Base-by-base conservation (phyloP, 2,797 vertebrate species). In the Acridotheres tristis region DNA sequence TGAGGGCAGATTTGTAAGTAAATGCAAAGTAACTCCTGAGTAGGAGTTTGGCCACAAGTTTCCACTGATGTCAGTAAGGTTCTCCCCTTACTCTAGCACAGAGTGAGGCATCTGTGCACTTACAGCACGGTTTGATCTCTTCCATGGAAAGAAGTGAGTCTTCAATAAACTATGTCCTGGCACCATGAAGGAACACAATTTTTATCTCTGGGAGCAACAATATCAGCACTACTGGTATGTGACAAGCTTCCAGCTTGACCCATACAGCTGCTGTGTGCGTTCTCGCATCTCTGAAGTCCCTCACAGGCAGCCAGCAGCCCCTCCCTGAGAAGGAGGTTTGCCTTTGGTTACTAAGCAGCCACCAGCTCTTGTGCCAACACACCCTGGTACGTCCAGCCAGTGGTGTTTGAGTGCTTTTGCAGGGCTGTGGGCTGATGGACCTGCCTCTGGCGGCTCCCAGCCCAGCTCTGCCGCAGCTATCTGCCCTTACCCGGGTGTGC, bases 221-320 rank as follows among this genome's bases (percentile, higher is more conserved):
- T 93, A 94, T 94, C 84, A 93, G 78, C 94, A 83, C 78, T 93
- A 92, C 27, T 17, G 72, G 87, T 78, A 95, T 92, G 90, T 89
- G 85, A 69, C 74, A 91, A 74, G 51, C 47, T 78, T 88, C 67
- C 92, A 72, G 7, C 76, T 69, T 59, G 77, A 47, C 57, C 76
- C 76, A 84, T 92, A 93, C 92, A 95, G 87, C 92, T 96, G 95
- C 78, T 72, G 7, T 32, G 57, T 9, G 67, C 59, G 55, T 58
- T 93, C 79, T 83, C 58, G 19, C 54, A 29, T 50, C 90, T 72
- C 94, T 4, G 8, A 51, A 80, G 90, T 69, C 58, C 69, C 84
- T 36, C 65, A 21, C 77, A 58, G 62, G 87, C 87, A 95, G 68
- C 29, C 58, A 16, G 32, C 42, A 81, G 55, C 86, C 48, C 51